phyloP scores from a whole-genome alignment of 2,113 vertebrate genomes.

The Fregetta grallaria region DNA sequence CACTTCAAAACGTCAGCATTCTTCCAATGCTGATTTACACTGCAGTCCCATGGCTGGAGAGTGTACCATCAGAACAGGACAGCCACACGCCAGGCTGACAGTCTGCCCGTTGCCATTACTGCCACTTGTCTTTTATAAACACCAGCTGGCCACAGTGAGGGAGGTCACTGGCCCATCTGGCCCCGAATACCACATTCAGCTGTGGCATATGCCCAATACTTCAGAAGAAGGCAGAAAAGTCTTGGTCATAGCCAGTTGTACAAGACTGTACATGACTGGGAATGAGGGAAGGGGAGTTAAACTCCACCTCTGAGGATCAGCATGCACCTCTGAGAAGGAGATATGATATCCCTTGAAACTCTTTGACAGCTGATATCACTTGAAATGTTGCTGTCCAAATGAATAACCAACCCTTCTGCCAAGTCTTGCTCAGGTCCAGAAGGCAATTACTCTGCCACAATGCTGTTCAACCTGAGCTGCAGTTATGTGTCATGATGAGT shows the following conservation, averaged over 20 bases:
- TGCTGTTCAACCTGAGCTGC: neutral
- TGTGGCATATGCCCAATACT: neutral
- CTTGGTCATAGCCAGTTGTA: neutral
- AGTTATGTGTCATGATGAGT: neutral
- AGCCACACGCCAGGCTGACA: neutral
- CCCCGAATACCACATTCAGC: neutral
- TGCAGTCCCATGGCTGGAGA: neutral
- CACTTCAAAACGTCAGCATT: constrained; percentile 38
- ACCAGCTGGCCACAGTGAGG: neutral
- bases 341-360: neutral
- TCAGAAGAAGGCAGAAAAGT: neutral
- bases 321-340: neutral
- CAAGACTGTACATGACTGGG: neutral
- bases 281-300: neutral
- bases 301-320: neutral
- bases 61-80: neutral
- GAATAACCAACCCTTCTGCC: neutral
- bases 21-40: neutral
- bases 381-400: neutral
- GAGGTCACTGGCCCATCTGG: neutral
- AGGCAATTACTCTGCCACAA: neutral
- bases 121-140: neutral
- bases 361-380: neutral
- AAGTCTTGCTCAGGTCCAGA: neutral
- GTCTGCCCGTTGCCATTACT: neutral